A percentile compares a stretch with the other conserved stretches of the same genome.
phyloP scores from a whole-genome alignment of 2,113 vertebrate species.

The Procapra przewalskii region DNA sequence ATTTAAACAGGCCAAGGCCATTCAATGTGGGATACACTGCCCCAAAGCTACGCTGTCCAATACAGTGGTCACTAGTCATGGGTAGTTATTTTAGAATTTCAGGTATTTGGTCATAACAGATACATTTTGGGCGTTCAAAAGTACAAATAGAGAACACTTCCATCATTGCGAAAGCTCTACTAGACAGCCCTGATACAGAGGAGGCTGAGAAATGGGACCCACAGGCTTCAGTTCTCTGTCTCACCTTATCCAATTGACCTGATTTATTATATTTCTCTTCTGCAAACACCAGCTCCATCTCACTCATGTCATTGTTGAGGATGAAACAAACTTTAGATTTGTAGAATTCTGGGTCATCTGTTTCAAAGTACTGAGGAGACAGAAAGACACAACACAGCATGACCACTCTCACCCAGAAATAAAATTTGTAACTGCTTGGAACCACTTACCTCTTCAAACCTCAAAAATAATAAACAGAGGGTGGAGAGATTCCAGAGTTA shows the following conservation, averaged over 20 bases:
- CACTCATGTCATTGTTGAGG: slow-evolving; percentile 97
- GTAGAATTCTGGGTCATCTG: slow-evolving; percentile 98
- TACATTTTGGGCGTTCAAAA: not conserved
- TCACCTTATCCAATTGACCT: slow-evolving; percentile 98
- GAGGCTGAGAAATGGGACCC: not conserved
- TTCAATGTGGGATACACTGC: not conserved
- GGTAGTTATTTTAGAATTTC: not conserved
- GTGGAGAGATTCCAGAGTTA: not conserved
- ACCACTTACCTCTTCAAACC: not conserved
- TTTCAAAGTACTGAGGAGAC: slow-evolving; percentile 93
- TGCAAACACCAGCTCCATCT: slow-evolving; percentile 98
- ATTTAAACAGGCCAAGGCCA: not conserved
- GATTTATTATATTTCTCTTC: slow-evolving; percentile 97
- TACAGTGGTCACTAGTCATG: not conserved
- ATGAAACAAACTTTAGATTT: slow-evolving; percentile 99
- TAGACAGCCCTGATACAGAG: not conserved
- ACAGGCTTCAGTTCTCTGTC: not conserved
- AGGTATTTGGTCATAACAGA: not conserved
- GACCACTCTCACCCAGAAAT: slow-evolving; percentile 2
- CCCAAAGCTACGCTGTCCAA: not conserved
- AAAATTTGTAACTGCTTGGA: not conserved
- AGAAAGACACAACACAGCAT: slow-evolving; percentile 42
- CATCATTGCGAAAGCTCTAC: not conserved
- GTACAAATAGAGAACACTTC: not conserved
- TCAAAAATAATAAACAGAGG: not conserved